Conservation (phyloP, 2,797 vertebrate genomes). For the Darevskia nairensis region DNA sequence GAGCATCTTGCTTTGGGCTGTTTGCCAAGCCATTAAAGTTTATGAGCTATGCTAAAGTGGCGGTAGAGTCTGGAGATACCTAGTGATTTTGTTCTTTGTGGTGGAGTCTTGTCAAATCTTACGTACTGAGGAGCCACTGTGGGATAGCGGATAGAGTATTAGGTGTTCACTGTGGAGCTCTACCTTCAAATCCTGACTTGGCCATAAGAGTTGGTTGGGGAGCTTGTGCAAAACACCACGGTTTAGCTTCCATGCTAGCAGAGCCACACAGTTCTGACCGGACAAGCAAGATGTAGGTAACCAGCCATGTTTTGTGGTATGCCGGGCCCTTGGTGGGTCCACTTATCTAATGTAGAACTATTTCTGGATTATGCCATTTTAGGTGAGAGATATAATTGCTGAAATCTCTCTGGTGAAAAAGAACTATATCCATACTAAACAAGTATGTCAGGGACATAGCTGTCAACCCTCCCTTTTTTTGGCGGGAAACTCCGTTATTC, state of each 20-base stretch:
- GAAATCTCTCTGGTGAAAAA: background rate
- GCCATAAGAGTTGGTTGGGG: background rate
- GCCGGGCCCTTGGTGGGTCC: too few relatives aligned
- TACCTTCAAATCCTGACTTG: background rate
- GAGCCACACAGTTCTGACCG: too few relatives aligned
- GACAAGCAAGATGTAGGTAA: background rate
- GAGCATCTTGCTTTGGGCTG: background rate
- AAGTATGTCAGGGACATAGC: background rate
- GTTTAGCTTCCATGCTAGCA: background rate
- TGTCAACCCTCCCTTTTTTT: too few relatives aligned
- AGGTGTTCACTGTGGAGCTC: background rate
- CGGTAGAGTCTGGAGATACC: background rate
- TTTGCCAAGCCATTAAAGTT: conserved; percentile 1
- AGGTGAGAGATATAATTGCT: background rate
- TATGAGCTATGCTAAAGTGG: conserved; percentile 8
- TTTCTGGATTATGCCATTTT: background rate
- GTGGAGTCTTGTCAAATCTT: background rate
- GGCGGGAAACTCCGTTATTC: too few relatives aligned
- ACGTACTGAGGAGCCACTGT: background rate
- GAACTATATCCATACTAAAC: background rate
- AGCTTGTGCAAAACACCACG: background rate
- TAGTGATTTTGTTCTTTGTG: background rate
- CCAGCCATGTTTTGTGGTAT: background rate
- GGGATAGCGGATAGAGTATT: background rate
- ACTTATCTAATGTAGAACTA: background rate